These are phyloP conservation scores for Falco biarmicus DNA, from an alignment of 2,797 vertebrate genomes.

Conservation along the genomic window DNA sequence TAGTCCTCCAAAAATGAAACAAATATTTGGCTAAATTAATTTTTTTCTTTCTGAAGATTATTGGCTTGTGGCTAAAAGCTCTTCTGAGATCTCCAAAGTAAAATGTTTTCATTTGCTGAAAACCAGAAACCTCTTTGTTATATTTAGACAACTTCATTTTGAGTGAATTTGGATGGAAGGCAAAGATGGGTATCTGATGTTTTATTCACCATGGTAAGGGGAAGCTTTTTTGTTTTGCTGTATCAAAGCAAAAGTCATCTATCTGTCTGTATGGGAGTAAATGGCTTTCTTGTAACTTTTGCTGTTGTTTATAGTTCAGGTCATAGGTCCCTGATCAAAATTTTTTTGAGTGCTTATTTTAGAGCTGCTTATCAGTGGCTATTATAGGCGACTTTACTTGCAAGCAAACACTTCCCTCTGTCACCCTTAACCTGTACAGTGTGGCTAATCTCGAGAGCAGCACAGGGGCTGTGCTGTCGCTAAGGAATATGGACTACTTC, in stretches of 20 bases:
- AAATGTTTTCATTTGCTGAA: slow-evolving; percentile 42
- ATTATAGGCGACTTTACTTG: slow-evolving; percentile 74
- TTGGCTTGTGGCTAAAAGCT: slow-evolving; percentile 28
- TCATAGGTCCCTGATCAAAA: slow-evolving; percentile 22
- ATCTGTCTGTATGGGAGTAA: neutral
- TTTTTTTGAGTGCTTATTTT: slow-evolving; percentile 80
- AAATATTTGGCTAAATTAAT: slow-evolving; percentile 40
- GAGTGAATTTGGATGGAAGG: slow-evolving; percentile 14
- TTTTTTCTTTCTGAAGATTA: slow-evolving; percentile 21
- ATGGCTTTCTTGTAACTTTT: slow-evolving; percentile 9
- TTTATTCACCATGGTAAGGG: neutral
- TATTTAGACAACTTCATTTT: slow-evolving; percentile 14
- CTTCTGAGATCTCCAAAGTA: slow-evolving; percentile 3
- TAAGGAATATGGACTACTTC: neutral
- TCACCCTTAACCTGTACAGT: slow-evolving; percentile 53
- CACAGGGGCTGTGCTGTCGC: neutral
- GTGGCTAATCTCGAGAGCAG: slow-evolving; percentile 27
- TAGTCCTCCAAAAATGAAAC: neutral
- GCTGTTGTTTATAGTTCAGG: neutral
- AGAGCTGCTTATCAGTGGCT: slow-evolving; percentile 80
- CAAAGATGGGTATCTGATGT: slow-evolving; percentile 11
- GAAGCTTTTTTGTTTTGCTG: neutral
- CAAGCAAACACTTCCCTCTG: slow-evolving; percentile 46
- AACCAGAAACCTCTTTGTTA: slow-evolving; percentile 9
- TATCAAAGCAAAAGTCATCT: neutral